Evolutionary conservation across 2,113 vertebrate genomes (phyloP), one percentile per base, ranked within the genome.

Genomic region (Nematolebias whitei): DNA sequence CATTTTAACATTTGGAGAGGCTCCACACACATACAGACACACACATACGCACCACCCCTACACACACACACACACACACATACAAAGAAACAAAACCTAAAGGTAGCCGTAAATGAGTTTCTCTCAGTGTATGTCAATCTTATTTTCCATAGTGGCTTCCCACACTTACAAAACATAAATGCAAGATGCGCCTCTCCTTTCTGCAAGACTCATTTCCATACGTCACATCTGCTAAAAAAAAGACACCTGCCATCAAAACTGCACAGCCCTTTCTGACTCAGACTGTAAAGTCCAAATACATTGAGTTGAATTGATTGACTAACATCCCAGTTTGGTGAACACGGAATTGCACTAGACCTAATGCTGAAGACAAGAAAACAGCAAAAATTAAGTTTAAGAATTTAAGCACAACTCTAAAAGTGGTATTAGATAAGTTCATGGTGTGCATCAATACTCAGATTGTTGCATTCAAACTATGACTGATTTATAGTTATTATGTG

Each of bases 1-100:
- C 70, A 57, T 61, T 59, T 84, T 63, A 76, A 51, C 59, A 61
- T 82, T 76, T 76, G 73, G 35, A 83, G 68, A 76, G 56, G 76
- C 75, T 53, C 13, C 1, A 23, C 72, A 64, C 63, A 44, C 54
- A 64, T 59, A 35, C 41, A 35, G 5, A 22, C 32, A 19, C 49
- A 50, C 43, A 44, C 38, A 29, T 48, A 35, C n/a, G n/a, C n/a
- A n/a, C n/a, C n/a, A 7, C 26, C 26, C 26, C 26, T 7, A 3
- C 26, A 7, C 48, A 57, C 29, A 39, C 18, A 39, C 40, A 44
- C 12, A 56, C 18, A 41, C 45, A 55, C 35, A 35, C 15, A 35
- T 32, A 39, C 18, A 55, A 4, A 41, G 13, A 24, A 4, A 48
- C n/a, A 19, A 23, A 20, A 41, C n/a, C n/a, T 55, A 63, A 56